These are phyloP conservation scores for Octonoba sinensis DNA, from an alignment of 2,888 invertebrate species.

Conservation along the genomic window DNA sequence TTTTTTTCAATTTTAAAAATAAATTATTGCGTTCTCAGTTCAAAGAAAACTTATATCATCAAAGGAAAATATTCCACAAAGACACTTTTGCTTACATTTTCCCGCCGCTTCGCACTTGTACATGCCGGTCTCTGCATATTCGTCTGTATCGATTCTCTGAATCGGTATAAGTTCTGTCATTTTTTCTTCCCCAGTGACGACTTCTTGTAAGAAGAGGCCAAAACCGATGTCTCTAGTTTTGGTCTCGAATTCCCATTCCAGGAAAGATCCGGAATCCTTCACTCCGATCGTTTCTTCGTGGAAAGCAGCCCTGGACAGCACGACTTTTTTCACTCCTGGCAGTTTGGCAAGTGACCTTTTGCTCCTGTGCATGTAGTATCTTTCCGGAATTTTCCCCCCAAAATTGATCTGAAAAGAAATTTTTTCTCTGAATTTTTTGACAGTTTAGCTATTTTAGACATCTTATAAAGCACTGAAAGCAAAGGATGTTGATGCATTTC, in stretches of 20 bases:
- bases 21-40: background rate
- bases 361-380: constrained; percentile 5
- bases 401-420: background rate
- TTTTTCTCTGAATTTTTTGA: too few relatives aligned
- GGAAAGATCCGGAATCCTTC: constrained; percentile 2
- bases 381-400: constrained; percentile 7
- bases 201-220: constrained; percentile 16
- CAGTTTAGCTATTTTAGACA: too few relatives aligned
- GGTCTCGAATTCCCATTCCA: constrained; percentile 47
- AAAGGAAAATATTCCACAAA: background rate
- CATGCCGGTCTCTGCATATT: constrained; percentile 26
- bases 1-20: background rate
- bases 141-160: constrained; percentile 31
- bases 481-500: too few relatives aligned
- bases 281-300: constrained; percentile 10
- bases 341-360: background rate
- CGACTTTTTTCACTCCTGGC: constrained; percentile 13
- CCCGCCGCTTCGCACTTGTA: constrained; percentile 37
- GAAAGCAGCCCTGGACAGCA: constrained; percentile 5
- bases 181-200: background rate
- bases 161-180: constrained; percentile 19
- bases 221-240: constrained; percentile 40
- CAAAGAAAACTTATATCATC: too few relatives aligned
- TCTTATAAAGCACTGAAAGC: too few relatives aligned
- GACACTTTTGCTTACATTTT: constrained; percentile 39